Base-by-base conservation (phyloP, 2,888 invertebrate species). In the Agrochola macilenta region DNA sequence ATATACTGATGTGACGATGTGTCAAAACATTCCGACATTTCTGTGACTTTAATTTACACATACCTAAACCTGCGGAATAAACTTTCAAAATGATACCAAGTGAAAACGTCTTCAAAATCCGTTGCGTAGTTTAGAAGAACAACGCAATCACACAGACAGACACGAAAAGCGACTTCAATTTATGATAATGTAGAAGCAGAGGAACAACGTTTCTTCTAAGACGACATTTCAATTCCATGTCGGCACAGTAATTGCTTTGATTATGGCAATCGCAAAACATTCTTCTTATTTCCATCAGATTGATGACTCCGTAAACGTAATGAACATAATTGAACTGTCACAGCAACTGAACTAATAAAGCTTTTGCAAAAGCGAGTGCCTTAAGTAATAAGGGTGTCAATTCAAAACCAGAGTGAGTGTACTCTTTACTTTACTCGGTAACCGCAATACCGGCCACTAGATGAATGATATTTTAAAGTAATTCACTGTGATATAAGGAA, bases 401-500 rank as follows among this genome's bases (percentile, higher is more conserved):
- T 74, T 39, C 12, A 60, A 63, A 68, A 39, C 54, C 30, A 58
- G 26, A 61, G 61, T 73, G n/a, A n/a, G n/a, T n/a, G n/a, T n/a
- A n/a, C n/a, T n/a, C n/a, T n/a, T n/a, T n/a, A 49, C 30, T n/a
- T n/a, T n/a, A 61, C 54, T 35, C 23, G 14, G n/a, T 39, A 20
- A 23, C 74, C 46, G 49, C n/a, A 63, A 74, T 74, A 49, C n/a
- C 3, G 58, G 26, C 26, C 49, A 63, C 76, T 49, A 60, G n/a
- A 23, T 61, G 57, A 82, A 78, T 60, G 54, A 69, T 49, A 52
- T 71, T 76, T 76, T 43, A 66, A 63, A 65, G 70, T 61, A 78
- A 78, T 76, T 71, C 46, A 52, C 17, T 11, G 54, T 35, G 57
- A 52, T 26, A 84, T 74, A 69, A 87, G 86, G 84, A 87, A 87